These are phyloP conservation scores for Danio jaintianensis DNA, from an alignment of 2,797 vertebrate species.

Conservation along the genomic window DNA sequence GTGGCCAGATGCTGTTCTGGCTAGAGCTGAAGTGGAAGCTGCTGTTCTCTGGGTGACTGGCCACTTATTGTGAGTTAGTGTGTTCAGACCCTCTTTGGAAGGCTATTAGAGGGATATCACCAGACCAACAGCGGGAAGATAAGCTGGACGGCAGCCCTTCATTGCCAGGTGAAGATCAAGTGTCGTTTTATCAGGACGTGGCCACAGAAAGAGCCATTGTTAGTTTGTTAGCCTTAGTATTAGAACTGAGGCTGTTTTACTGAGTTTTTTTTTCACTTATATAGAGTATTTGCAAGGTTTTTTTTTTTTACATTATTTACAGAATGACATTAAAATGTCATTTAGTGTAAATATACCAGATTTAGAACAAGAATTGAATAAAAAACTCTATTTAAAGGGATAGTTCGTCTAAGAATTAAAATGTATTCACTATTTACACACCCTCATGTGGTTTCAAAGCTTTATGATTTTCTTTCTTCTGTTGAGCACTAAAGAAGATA, in stretches of 20 bases:
- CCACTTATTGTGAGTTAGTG: constrained; percentile 29
- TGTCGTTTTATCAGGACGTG: constrained; percentile 67
- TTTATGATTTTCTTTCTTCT: no score
- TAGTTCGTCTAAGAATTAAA: no score
- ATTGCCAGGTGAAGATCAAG: constrained; percentile 65
- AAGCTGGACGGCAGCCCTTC: constrained; percentile 55
- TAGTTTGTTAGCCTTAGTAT: constrained; percentile 27
- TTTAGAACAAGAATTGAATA: no score
- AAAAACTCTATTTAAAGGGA: no score
- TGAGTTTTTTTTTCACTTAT: neutral
- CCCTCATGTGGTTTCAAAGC: no score
- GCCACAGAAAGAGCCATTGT: constrained; percentile 72
- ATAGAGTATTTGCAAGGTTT: no score
- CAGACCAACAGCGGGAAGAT: constrained; percentile 59
- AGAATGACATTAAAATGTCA: no score
- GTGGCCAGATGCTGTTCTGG: constrained; percentile 2
- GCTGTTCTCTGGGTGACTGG: constrained; percentile 22
- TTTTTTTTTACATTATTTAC: no score
- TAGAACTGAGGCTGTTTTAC: constrained; percentile 42
- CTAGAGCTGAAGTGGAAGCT: neutral
- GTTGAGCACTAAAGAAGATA: no score
- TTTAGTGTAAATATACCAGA: no score
- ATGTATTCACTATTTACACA: no score
- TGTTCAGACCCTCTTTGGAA: constrained; percentile 42
- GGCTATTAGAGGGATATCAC: constrained; percentile 57